phyloP scores from a whole-genome alignment of 2,888 invertebrate genomes.

The Microchrysa polita region DNA sequence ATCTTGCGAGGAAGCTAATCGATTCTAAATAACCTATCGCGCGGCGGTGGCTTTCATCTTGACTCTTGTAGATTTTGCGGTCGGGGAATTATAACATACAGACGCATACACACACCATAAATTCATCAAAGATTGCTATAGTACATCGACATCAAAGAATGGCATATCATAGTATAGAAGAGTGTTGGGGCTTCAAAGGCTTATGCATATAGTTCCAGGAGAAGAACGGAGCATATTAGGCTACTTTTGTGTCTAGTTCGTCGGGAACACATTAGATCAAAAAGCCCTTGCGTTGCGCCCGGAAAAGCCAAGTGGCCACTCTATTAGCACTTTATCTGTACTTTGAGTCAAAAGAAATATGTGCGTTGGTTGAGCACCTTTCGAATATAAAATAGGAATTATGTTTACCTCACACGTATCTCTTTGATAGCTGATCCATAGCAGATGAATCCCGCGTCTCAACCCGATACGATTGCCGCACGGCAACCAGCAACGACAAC shows the following conservation, averaged over 20 bases:
- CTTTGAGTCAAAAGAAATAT: constrained; percentile 33
- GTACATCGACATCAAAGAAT: constrained; percentile 14
- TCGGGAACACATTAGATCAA: constrained; percentile 27
- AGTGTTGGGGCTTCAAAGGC: constrained; percentile 15
- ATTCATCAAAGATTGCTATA: constrained; percentile 33
- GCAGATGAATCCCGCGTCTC: background rate
- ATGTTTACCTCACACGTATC: constrained; percentile 40
- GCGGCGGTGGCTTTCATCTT: constrained; percentile 35
- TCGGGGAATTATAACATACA: constrained; percentile 26
- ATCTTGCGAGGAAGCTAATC: constrained; percentile 39
- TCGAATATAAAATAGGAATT: constrained; percentile 17
- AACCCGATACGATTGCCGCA: too few relatives aligned
- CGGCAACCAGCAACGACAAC: background rate
- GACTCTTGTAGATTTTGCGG: constrained; percentile 30
- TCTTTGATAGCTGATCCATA: constrained; percentile 37
- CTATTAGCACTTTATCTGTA: constrained; percentile 14
- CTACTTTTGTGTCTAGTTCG: constrained; percentile 16
- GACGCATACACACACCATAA: constrained; percentile 8
- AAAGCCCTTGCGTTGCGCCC: constrained; percentile 13
- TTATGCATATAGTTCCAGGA: constrained; percentile 20
- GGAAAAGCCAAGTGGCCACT: constrained; percentile 13
- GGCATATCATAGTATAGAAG: background rate
- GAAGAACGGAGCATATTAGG: constrained; percentile 27
- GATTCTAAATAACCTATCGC: constrained; percentile 44
- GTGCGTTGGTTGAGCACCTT: constrained; percentile 37